Evolutionary conservation across 2,113 vertebrate genomes (phyloP), one percentile per base, ranked within the genome.

Genomic region (Uria aalge): DNA sequence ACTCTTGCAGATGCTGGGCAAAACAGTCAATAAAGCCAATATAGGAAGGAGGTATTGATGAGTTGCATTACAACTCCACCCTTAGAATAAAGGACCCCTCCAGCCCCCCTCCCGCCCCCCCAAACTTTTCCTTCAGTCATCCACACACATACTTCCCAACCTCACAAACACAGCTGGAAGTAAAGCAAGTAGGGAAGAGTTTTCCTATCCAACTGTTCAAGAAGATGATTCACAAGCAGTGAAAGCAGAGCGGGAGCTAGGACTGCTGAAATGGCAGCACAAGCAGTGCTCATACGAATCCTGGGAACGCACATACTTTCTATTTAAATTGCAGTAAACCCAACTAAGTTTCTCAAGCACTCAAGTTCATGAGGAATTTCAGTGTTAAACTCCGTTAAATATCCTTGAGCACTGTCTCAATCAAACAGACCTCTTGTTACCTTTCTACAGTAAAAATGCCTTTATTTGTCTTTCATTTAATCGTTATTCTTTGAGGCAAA

Each of bases 91-190:
- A 81, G 15, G 36, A 67, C 23, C 12, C 15, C 13, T 45, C 32
- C 12, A 67, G 6, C 2, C 27, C 12, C 5, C 7, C 8, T 17
- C 32, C 1, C 0, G 1, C 0, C 40, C 40, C 41, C 13, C 41
- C 13, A 41, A 14, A 17, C n/a, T 73, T 78, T 74, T 64, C 38
- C 67, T 69, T 74, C 72, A 55, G 40, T 36, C 60, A 34, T 60
- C 23, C 66, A 60, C 27, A 85, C 40, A 45, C 29, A 50, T 55
- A 69, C n/a, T 80, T 85, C 79, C 55, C 36, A 88, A 77, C 41
- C n/a, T 91, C 47, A 8, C 78, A 86, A 86, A 74, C 45, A 91
- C 50, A 88, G 59, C 72, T 88, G 75, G 56, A 91, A 92, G 47
- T 18, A 84, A 88, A 91, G 50, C 27, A 92, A 91, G 68, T 45